Evolutionary conservation across 2,888 invertebrate species (phyloP), one percentile per base, ranked within the genome.

Genomic region (Hyppa rectilinea): DNA sequence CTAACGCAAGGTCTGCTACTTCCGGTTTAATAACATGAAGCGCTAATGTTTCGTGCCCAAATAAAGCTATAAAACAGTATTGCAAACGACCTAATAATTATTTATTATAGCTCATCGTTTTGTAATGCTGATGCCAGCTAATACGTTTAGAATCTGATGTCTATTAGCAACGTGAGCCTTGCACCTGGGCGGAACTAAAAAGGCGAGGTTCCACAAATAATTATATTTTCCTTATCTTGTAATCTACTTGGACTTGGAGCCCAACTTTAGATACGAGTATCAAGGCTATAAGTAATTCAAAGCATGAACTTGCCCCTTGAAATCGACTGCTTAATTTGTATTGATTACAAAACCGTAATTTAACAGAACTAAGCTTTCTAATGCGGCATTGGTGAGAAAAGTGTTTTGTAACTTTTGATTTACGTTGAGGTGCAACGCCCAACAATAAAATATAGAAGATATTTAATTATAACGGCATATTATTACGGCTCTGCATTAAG

Each of bases 261-360:
- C 60, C 38, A 71, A 60, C n/a, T 49, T 26, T 47, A 61, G 56
- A 58, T 56, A n/a, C n/a, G n/a, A n/a, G n/a, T n/a, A 67, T 45
- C 76, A 80, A 81, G 83, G 80, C 49, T 56, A 79, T 12, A 65
- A 68, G 52, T 58, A 64, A 67, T 81, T 79, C 29, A 64, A 79
- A 79, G 79, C 72, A 67, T 79, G 79, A 79, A 81, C 79, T 78
- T 79, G 78, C 72, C 45, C 60, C 79, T 81, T 78, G 82, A 78
- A 78, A 81, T 78, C 38, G 60, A 53, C 45, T 61, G 52, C 34
- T 71, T 72, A 78, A 81, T 78, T 62, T 62, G 45, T 74, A 67
- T 69, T 71, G 62, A 73, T 82, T 82, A 71, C 82, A 69, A 84
- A 82, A 82, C 59, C 71, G n/a, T 70, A 70, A 70, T 71, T 78